These are phyloP conservation scores for Crocallis elinguaria DNA, from an alignment of 2,888 invertebrate species.

Conservation along the genomic window DNA sequence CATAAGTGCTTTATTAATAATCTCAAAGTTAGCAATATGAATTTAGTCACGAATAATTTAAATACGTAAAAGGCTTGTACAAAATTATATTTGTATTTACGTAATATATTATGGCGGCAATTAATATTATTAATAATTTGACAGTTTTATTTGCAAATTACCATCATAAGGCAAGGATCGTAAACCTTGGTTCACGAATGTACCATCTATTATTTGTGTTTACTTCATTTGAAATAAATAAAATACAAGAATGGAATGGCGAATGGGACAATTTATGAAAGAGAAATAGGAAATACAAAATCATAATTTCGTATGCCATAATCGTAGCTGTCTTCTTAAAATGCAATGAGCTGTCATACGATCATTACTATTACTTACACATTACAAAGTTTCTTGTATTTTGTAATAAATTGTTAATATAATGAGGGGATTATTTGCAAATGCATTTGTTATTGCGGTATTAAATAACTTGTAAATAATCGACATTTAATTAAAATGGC, in stretches of 20 bases:
- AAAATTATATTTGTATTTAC: not conserved
- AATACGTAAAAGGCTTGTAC: not conserved
- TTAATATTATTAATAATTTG: not conserved
- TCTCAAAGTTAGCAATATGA: not conserved
- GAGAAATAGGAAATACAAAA: constrained; percentile 25
- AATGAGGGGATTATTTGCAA: constrained; percentile 23
- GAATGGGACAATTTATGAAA: constrained; percentile 6
- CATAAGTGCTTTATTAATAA: constrained; percentile 11
- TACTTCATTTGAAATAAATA: constrained; percentile 4
- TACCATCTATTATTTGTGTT: not conserved
- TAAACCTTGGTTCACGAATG: not conserved
- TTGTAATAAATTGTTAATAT: constrained; percentile 24
- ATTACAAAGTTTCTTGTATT: constrained; percentile 15
- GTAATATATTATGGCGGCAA: not conserved
- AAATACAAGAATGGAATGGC: constrained; percentile 4
- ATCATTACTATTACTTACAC: constrained; percentile 26
- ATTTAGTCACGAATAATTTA: too few species aligned
- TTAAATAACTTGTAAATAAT: constrained; percentile 6
- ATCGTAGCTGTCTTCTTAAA: constrained; percentile 27
- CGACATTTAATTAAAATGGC: not conserved
- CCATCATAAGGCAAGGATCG: not conserved
- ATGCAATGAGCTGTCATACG: constrained; percentile 28
- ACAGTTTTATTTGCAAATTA: not conserved
- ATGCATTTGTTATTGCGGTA: constrained; percentile 10
- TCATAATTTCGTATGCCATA: constrained; percentile 16